A percentile compares a stretch with the other conserved stretches of the same genome.
phyloP scores from a whole-genome alignment of 2,113 vertebrate genomes.

The Cyanoderma ruficeps region DNA sequence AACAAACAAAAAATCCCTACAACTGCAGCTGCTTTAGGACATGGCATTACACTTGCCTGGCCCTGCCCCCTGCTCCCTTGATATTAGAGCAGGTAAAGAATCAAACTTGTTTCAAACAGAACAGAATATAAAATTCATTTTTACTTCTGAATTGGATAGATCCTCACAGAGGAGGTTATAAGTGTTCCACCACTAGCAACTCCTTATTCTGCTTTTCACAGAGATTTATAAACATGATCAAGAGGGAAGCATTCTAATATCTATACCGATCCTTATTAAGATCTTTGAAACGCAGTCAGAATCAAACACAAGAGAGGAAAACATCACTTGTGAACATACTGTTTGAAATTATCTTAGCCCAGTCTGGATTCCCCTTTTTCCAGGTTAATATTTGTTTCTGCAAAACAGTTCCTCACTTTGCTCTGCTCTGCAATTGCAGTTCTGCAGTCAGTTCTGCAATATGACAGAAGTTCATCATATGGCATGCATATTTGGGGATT shows the following conservation, averaged over 20 bases:
- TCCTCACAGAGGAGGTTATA: not conserved
- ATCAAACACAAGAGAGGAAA: not conserved
- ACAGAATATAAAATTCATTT: not conserved
- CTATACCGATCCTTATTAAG: not conserved
- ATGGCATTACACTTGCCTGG: accelerated
- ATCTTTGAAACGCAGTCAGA: not conserved
- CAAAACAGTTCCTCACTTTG: not conserved
- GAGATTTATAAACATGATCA: not conserved
- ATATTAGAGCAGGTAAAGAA: not conserved
- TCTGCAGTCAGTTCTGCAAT: not conserved
- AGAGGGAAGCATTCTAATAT: not conserved
- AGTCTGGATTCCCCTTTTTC: not conserved
- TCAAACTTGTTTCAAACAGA: not conserved
- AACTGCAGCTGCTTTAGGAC: not conserved
- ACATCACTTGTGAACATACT: not conserved
- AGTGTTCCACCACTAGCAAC: not conserved
- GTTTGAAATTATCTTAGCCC: not conserved
- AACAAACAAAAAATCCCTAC: no score
- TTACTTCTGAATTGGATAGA: not conserved
- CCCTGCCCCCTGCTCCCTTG: accelerated
- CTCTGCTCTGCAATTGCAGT: not conserved
- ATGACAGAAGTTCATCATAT: not conserved
- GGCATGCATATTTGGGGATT: not conserved
- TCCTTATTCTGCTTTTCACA: not conserved
- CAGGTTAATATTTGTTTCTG: not conserved